Evolutionary conservation across 2,797 vertebrate genomes (phyloP).

Genomic region (Anguilla obscura): DNA sequence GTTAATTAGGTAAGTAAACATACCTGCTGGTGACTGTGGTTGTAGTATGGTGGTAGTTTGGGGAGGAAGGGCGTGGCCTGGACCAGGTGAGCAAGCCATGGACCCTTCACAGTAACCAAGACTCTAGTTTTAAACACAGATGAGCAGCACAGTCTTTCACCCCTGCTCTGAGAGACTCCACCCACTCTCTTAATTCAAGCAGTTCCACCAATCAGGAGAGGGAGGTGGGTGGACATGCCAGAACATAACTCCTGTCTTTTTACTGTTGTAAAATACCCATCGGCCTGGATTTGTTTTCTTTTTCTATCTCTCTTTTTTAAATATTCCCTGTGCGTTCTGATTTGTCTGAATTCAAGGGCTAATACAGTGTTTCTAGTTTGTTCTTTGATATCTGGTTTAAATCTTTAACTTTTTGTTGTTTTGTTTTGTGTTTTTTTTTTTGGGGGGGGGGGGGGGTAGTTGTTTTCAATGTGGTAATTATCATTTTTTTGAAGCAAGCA

Average conservation of each 20-base stretch:
- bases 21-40: neutral
- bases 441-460: slow-evolving; percentile 34
- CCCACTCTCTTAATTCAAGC: slow-evolving; percentile 29
- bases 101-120: neutral
- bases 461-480: slow-evolving; percentile 46
- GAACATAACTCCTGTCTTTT: slow-evolving; percentile 45
- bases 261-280: slow-evolving; percentile 32
- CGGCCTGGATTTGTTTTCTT: slow-evolving; percentile 48
- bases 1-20: neutral
- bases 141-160: slow-evolving; percentile 55
- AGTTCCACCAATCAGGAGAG: slow-evolving; percentile 31
- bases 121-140: slow-evolving; percentile 15
- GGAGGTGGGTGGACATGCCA: slow-evolving; percentile 9
- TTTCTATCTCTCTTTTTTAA: slow-evolving; percentile 38
- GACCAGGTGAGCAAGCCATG: neutral
- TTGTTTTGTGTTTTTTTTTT: slow-evolving; percentile 30
- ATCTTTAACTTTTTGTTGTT: slow-evolving; percentile 40
- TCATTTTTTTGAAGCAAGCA: slow-evolving; percentile 50
- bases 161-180: slow-evolving; percentile 23
- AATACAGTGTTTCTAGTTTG: slow-evolving; percentile 67
- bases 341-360: slow-evolving; percentile 78
- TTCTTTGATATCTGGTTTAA: slow-evolving; percentile 46
- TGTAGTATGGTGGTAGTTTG: neutral
- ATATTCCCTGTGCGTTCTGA: slow-evolving; percentile 54
- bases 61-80: slow-evolving; percentile 1